A percentile compares a stretch with the other conserved stretches of the same genome.
Conservation (phyloP, 2,888 invertebrate species). For the Orthosia gracilis region DNA sequence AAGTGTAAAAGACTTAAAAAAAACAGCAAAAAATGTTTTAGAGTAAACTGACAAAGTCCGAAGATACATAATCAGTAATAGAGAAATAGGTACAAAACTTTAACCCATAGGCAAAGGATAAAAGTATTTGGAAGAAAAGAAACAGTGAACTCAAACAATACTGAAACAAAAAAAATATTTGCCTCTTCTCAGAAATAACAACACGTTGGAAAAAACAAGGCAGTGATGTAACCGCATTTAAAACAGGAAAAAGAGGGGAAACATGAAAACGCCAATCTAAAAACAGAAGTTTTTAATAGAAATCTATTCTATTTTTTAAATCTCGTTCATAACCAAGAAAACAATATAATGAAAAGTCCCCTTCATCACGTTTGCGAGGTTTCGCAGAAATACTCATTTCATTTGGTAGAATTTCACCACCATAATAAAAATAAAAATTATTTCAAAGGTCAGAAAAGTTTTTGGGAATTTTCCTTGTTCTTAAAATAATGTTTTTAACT, state of each 20-base stretch:
- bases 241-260: slow-evolving; percentile 1
- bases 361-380: not conserved
- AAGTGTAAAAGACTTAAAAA: not conserved
- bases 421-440: no score
- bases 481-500: slow-evolving; percentile 28
- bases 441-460: slow-evolving; percentile 18
- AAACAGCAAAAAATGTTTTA: not conserved
- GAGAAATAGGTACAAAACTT: not conserved
- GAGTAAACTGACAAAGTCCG: not conserved
- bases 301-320: not conserved
- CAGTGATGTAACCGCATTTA: not conserved
- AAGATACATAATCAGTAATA: no score
- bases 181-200: not conserved
- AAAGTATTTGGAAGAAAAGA: slow-evolving; percentile 9
- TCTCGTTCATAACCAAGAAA: slow-evolving; percentile 16
- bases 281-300: slow-evolving; percentile 21
- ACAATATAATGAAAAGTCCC: slow-evolving; percentile 12
- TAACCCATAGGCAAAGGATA: not conserved
- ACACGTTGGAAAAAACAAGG: slow-evolving; percentile 21
- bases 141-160: not conserved
- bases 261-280: slow-evolving; percentile 8
- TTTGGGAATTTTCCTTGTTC: slow-evolving; percentile 28
- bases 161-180: not conserved
- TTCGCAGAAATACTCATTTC: not conserved
- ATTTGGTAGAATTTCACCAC: slow-evolving; percentile 15